phyloP scores from a whole-genome alignment of 2,888 invertebrate species.

The Sarcophaga caerulescens region DNA sequence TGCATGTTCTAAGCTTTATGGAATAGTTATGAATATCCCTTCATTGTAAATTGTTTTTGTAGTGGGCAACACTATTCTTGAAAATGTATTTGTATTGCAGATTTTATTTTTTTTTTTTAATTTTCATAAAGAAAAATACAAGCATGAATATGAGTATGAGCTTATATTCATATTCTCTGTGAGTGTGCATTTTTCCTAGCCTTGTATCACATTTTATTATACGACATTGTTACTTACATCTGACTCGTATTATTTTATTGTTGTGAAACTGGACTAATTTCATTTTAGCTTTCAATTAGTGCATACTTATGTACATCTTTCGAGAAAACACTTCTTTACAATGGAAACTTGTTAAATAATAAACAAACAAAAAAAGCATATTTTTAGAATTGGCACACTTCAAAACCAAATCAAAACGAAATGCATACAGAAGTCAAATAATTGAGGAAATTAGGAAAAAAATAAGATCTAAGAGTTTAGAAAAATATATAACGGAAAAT shows the following conservation, averaged over 20 bases:
- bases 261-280: constrained; percentile 56
- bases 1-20: too few species aligned
- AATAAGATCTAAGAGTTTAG: too few species aligned
- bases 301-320: neutral
- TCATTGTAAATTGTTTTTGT: too few species aligned
- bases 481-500: too few species aligned
- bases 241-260: constrained; percentile 45
- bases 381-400: neutral
- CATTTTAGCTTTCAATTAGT: constrained; percentile 58
- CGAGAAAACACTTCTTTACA: neutral
- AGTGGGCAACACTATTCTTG: neutral
- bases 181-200: neutral
- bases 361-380: neutral
- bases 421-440: neutral
- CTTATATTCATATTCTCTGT: neutral
- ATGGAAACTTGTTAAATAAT: neutral
- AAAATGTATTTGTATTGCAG: neutral
- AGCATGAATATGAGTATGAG: neutral
- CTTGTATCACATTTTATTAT: constrained; percentile 27
- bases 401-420: too few species aligned
- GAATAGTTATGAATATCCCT: too few species aligned
- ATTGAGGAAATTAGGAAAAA: neutral
- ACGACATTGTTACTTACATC: constrained; percentile 30
- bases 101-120: neutral
- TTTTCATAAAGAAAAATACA: too few species aligned